Evolutionary conservation across 2,797 vertebrate genomes (phyloP), one percentile per base, ranked within the genome.

Genomic region (Otolemur crassicaudatus): DNA sequence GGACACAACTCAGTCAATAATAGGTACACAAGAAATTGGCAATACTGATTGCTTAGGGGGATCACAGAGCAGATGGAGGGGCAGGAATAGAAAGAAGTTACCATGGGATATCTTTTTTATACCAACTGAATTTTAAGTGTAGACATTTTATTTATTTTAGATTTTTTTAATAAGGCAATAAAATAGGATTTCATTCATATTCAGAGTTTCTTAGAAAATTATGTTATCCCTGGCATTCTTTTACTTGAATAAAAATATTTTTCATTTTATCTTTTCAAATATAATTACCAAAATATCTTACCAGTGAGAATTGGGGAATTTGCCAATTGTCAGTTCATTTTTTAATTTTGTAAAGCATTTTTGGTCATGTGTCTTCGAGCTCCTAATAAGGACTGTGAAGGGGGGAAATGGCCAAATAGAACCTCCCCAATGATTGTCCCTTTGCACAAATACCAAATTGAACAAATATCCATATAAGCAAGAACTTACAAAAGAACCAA

Each of bases 221-320:
- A 85, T 85, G 20, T 53, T 16, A 92, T 83, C 89, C 87, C 80
- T 25, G 53, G 46, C 46, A 91, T 96, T 88, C 56, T 94, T 91
- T 93, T 70, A 86, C 22, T 29, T 67, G 34, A 92, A 80, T 75
- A 76, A 95, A 31, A 83, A n/a, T 90, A 43, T 65, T 96, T 80
- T 94, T 75, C 72, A 65, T 75, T 77, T 73, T 82, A 87, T 65
- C 43, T 92, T 79, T 87, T 88, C 60, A 70, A n/a, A 29, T 73
- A 37, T 27, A 63, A 84, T 89, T 95, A 49, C 16, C 69, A 92
- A 95, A 96, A 88, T 85, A 89, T 73, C 91, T 90, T 14, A 61
- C 34, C 91, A 69, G 20, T 46, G 56, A 73, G 72, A 69, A 17
- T 43, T 79, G 10, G 16, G 40, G 53, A 23, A 73, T 86, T 77